A percentile compares a stretch with the other conserved stretches of the same genome.
phyloP scores from a whole-genome alignment of 2,113 vertebrate species.

The Hyaena hyaena region DNA sequence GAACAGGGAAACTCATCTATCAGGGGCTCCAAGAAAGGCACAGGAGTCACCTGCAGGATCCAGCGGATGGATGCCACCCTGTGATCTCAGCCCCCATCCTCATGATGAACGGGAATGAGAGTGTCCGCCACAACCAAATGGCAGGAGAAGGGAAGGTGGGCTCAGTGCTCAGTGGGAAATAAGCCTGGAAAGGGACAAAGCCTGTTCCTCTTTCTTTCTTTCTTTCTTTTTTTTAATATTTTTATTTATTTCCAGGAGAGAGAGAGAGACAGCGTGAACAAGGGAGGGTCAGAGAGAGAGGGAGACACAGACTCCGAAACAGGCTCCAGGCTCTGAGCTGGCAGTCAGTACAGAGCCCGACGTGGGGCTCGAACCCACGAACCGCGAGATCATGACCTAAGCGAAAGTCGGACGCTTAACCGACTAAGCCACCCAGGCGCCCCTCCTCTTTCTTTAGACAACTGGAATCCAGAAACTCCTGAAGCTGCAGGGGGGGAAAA shows the following conservation, averaged over 20 bases:
- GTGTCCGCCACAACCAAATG: rapidly evolving
- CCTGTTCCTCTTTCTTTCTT: not conserved
- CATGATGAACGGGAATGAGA: rapidly evolving
- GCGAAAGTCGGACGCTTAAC: too few relatives aligned
- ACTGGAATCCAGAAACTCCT: not conserved
- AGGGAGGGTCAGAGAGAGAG: too few relatives aligned
- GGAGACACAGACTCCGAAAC: too few relatives aligned
- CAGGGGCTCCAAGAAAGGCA: not conserved
- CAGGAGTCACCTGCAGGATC: not conserved
- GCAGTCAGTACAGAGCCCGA: too few relatives aligned
- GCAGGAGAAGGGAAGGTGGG: not conserved
- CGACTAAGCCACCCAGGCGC: too few relatives aligned
- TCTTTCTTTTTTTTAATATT: too few relatives aligned
- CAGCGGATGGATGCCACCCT: rapidly evolving
- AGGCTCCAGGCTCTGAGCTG: too few relatives aligned
- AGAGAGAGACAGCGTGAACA: too few relatives aligned
- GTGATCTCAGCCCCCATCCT: not conserved
- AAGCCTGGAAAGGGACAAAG: not conserved
- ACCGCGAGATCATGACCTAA: too few relatives aligned
- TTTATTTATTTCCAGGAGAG: too few relatives aligned
- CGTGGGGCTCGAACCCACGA: too few relatives aligned
- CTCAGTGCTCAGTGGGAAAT: not conserved
- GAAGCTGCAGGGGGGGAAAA: not conserved
- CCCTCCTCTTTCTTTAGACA: not conserved
- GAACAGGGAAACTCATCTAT: not conserved